Evolutionary conservation across 2,888 invertebrate species (phyloP), one percentile per base, ranked within the genome.

Genomic region (Gortyna flavago): DNA sequence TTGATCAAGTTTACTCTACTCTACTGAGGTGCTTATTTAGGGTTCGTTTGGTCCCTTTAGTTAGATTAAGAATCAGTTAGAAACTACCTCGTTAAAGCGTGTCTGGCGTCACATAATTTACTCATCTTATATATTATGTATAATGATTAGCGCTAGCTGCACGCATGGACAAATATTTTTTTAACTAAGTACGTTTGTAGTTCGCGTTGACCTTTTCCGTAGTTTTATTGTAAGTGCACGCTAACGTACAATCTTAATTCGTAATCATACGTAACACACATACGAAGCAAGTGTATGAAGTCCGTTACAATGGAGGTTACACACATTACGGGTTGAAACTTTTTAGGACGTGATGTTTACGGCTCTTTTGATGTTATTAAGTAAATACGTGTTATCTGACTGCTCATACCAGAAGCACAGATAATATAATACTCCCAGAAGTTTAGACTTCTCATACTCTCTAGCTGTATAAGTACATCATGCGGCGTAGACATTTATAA

Each of bases 331-430:
- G 90, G 82, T 89, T 88, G 79, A 89, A 90, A 91, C 92, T 94
- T 94, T 94, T 93, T 94, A 90, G 93, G 90, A 93, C 93, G 93
- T 94, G 92, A 93, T 92, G 93, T 90, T 91, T 93, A 92, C 92
- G 93, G 92, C 92, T 92, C 90, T 93, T 91, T 91, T 84, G 84
- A 81, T 86, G 88, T 84, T 87, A 88, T 89, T 87, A 86, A 80
- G 79, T 87, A 89, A 89, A 89, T 77, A 73, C 51, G 41, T 57
- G 69, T 66, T 77, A 74, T 54, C 65, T 64, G 61, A 44, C 48
- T 75, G 44, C n/a, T 77, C 65, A 72, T 29, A 66, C 35, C 48
- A 67, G 35, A n/a, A n/a, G n/a, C n/a, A n/a, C n/a, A n/a, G n/a
- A n/a, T n/a, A n/a, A n/a, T n/a, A n/a, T n/a, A n/a, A n/a, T n/a